Percentiles rank a stretch among this genome's conserved stretches.
Conservation (phyloP, 2,113 vertebrate genomes). For the Riparia riparia region DNA sequence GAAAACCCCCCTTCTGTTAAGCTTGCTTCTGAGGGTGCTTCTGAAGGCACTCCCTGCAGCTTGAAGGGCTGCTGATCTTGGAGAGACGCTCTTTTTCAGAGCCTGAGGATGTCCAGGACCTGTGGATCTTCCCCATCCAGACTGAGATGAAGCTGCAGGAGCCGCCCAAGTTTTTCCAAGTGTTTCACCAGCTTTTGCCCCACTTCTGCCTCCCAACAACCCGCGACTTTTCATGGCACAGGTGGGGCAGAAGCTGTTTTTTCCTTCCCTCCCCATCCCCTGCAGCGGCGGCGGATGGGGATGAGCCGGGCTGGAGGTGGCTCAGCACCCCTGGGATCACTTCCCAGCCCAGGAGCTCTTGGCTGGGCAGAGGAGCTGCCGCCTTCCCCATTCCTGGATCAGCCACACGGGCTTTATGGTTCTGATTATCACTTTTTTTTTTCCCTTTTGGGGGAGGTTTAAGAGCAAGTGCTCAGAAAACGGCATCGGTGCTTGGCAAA, state of each 20-base stretch:
- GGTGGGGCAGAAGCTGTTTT: not conserved
- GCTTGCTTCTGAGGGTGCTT: not conserved
- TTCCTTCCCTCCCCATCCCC: accelerated
- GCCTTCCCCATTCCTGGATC: not conserved
- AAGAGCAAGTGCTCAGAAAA: slow-evolving; percentile 23
- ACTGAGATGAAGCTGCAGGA: not conserved
- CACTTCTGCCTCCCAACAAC: not conserved
- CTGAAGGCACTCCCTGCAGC: not conserved
- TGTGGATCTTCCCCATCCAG: not conserved
- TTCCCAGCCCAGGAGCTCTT: not conserved
- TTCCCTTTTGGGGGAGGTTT: slow-evolving; percentile 6
- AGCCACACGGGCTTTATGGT: not conserved
- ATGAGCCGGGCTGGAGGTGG: not conserved
- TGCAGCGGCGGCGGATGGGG: accelerated
- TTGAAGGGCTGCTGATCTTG: not conserved
- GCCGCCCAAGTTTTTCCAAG: accelerated
- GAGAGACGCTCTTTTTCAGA: not conserved
- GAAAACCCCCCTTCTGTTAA: not conserved
- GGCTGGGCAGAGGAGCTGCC: not conserved
- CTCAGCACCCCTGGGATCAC: not conserved
- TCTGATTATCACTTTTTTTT: not conserved
- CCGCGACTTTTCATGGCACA: accelerated
- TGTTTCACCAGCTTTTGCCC: not conserved
- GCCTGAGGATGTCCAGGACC: not conserved
- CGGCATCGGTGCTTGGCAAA: slow-evolving; percentile 50